Evolutionary conservation across 2,113 vertebrate species (phyloP).

Genomic region (Hyperoodon ampullatus): DNA sequence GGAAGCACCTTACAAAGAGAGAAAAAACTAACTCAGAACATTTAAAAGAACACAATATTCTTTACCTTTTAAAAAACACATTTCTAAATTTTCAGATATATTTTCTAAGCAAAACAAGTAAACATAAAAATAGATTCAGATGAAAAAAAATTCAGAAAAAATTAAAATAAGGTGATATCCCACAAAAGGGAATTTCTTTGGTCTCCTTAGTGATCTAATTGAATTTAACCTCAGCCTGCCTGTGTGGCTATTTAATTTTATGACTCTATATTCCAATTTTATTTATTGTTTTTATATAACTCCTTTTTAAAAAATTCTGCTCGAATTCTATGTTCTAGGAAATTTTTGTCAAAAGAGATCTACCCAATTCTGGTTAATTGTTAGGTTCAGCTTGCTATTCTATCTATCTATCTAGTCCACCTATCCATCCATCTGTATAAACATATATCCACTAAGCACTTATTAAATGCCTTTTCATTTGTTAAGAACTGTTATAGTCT

Average conservation of each 20-base stretch:
- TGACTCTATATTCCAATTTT: not conserved
- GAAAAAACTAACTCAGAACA: not conserved
- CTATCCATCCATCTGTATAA: too few species aligned
- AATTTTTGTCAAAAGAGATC: constrained; percentile 6
- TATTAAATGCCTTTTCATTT: not conserved
- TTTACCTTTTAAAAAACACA: not conserved
- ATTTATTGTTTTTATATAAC: not conserved
- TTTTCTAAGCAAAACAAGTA: not conserved
- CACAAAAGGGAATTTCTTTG: not conserved
- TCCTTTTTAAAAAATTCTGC: not conserved
- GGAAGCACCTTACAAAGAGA: not conserved
- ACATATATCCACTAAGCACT: not conserved
- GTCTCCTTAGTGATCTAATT: not conserved
- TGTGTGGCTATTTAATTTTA: not conserved
- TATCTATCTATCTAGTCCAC: not conserved
- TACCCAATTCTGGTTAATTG: not conserved
- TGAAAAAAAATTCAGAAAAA: not conserved
- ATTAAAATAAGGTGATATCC: not conserved
- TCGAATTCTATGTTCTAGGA: not conserved
- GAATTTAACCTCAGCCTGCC: not conserved
- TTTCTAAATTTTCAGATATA: not conserved
- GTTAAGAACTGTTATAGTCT: not conserved
- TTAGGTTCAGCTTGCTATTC: not conserved
- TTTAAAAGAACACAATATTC: not conserved
- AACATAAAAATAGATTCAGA: not conserved